phyloP scores from a whole-genome alignment of 2,113 vertebrate species.

The Alouatta palliata region DNA sequence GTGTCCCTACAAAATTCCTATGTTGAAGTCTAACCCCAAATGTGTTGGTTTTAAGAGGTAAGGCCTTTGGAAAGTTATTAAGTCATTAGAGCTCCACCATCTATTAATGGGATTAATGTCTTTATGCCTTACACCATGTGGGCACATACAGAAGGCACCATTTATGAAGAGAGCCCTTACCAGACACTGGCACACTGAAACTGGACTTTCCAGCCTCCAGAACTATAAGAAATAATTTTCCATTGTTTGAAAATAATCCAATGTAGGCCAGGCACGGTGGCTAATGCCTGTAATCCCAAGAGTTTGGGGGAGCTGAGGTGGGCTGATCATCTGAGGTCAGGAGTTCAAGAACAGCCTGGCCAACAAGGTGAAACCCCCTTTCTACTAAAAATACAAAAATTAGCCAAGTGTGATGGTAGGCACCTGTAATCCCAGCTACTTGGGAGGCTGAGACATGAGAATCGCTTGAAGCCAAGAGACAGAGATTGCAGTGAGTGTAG shows the following conservation, averaged over 20 bases:
- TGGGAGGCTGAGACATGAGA: too few relatives aligned
- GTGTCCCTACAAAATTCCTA: background rate
- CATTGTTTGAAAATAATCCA: background rate
- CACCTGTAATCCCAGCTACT: too few relatives aligned
- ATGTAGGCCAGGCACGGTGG: too few relatives aligned
- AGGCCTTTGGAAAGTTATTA: background rate
- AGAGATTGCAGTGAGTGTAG: too few relatives aligned
- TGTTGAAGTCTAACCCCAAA: background rate
- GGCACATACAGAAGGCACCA: background rate
- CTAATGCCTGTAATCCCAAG: too few relatives aligned
- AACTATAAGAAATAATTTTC: background rate
- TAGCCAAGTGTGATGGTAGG: too few relatives aligned
- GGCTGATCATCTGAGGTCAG: too few relatives aligned
- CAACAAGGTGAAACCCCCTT: too few relatives aligned
- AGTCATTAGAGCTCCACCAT: background rate
- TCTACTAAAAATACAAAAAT: too few relatives aligned
- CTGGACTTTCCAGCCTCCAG: background rate
- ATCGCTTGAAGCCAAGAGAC: too few relatives aligned
- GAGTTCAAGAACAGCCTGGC: too few relatives aligned
- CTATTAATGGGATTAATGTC: background rate
- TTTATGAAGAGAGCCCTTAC: background rate
- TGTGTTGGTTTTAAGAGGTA: background rate
- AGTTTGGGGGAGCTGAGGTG: too few relatives aligned
- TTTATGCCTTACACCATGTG: background rate
- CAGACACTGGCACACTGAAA: background rate